Evolutionary conservation across 1,140 invertebrate species (phyloP).

Genomic region (Sycophila sp.): DNA sequence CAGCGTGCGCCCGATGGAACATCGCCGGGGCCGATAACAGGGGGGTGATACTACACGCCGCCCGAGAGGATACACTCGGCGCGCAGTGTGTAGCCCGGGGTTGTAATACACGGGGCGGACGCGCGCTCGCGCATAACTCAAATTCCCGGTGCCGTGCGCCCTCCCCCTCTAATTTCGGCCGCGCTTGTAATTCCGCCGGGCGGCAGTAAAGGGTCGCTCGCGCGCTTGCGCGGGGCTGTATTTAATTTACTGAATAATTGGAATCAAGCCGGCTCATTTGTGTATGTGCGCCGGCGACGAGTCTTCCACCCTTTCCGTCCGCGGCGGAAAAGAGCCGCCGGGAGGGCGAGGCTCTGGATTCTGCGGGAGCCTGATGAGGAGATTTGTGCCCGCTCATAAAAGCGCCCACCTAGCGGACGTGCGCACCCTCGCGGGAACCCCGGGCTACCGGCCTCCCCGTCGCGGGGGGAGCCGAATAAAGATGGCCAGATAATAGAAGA

Average conservation of each 20-base stretch:
- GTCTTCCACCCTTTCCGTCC: slow-evolving; percentile 27
- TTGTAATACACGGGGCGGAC: neutral
- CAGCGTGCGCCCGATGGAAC: no score
- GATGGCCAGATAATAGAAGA: slow-evolving; percentile 60
- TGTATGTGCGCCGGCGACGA: slow-evolving; percentile 29
- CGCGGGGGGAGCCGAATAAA: slow-evolving; percentile 55
- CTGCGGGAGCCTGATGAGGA: slow-evolving; percentile 62
- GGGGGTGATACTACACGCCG: slow-evolving; percentile 7
- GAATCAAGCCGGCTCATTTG: slow-evolving; percentile 67
- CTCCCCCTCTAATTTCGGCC: slow-evolving; percentile 5
- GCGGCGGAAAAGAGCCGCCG: slow-evolving; percentile 9
- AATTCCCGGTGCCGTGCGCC: neutral
- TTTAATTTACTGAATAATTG: slow-evolving; percentile 69
- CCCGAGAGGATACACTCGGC: neutral
- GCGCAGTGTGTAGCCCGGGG: neutral
- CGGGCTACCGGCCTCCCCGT: slow-evolving; percentile 21
- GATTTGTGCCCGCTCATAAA: slow-evolving; percentile 64
- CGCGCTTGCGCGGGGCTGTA: no score
- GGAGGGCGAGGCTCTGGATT: slow-evolving; percentile 44
- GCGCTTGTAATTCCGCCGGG: neutral
- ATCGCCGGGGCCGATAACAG: no score
- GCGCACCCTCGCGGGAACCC: slow-evolving; percentile 16
- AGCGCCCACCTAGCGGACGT: slow-evolving; percentile 47
- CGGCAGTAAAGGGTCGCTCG: slow-evolving; percentile 53
- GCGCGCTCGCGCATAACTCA: slow-evolving; percentile 21